Base-by-base conservation (phyloP, 2,113 vertebrate genomes). In the Ailurus styani region DNA sequence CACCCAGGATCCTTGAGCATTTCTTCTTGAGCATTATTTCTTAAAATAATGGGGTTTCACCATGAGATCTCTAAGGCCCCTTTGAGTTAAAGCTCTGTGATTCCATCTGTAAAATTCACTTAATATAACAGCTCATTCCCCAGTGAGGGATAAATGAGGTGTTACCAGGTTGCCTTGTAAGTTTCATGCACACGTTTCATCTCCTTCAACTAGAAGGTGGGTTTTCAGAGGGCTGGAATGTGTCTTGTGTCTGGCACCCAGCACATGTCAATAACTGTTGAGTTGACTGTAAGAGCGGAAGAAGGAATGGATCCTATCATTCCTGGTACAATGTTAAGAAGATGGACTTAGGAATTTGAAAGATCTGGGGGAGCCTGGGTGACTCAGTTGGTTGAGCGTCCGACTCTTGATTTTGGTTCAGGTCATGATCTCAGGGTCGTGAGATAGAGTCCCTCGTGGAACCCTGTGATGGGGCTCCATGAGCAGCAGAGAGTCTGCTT, bases 61-160 rank as follows among this genome's bases (percentile, higher is more conserved):
- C 6, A 70, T 52, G 77, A 64, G 37, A 52, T 54, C 27, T 60
- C 79, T 62, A 68, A 68, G 88, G 70, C 57, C 64, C 64, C 21
- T 1, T n/a, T 85, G 88, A 60, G 93, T 97, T 97, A 96, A 96
- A 79, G 77, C 3, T 81, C 82, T 88, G 70, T 15, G 90, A 93
- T 57, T 86, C 95, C 95, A 86, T 95, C 96, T 98, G 96, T 97
- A 93, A 97, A 97, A 95, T 50, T 95, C 95, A 97, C 97, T 94
- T 93, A 86, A 54, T 62, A 12, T 55, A 94, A 95, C 96, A 97
- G 96, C 96, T 97, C 88, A 94, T 94, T 95, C 91, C 77, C 93
- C 40, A 88, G 93, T 25, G 81, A 96, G 88, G 97, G 91, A 95
- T 95, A 89, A 95, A 98, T 86, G 96, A 98, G 89, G 95, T 97